Evolutionary conservation across 1,140 invertebrate genomes (phyloP).

Genomic region (Cydia amplana): DNA sequence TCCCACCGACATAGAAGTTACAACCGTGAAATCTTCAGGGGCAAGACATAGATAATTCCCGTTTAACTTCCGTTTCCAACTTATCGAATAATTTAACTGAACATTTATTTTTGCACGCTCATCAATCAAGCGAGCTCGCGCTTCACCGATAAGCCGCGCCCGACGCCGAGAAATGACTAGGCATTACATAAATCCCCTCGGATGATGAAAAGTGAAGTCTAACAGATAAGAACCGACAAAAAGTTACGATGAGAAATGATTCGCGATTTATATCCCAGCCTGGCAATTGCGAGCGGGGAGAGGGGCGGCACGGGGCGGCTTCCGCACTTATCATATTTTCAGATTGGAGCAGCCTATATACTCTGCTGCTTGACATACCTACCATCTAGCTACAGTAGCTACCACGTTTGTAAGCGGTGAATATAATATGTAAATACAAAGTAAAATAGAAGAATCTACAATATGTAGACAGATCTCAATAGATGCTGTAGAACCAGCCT

Average conservation of each 20-base stretch:
- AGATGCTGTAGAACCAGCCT: too few species aligned
- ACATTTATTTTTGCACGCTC: constrained; percentile 81
- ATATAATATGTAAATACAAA: background rate
- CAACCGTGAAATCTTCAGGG: constrained; percentile 75
- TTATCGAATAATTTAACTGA: constrained; percentile 82
- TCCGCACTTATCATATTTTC: constrained; percentile 42
- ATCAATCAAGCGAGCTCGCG: constrained; percentile 79
- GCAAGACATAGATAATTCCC: constrained; percentile 80
- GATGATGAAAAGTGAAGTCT: constrained; percentile 82
- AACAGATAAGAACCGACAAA: constrained; percentile 81
- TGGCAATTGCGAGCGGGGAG: constrained; percentile 51
- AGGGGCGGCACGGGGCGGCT: constrained; percentile 33
- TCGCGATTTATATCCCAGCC: constrained; percentile 78
- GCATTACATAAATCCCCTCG: constrained; percentile 81
- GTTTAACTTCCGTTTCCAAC: constrained; percentile 81
- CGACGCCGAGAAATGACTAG: constrained; percentile 81
- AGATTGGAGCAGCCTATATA: constrained; percentile 35
- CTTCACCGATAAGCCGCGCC: constrained; percentile 74
- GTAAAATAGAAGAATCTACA: too few species aligned
- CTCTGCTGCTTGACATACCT: constrained; percentile 10
- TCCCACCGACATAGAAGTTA: constrained; percentile 68
- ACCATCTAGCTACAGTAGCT: background rate
- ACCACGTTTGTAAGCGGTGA: background rate
- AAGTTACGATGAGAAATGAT: constrained; percentile 81
- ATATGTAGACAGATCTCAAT: too few species aligned